These are phyloP conservation scores for Poecilus cupreus DNA, from an alignment of 2,888 invertebrate genomes.

Conservation along the genomic window DNA sequence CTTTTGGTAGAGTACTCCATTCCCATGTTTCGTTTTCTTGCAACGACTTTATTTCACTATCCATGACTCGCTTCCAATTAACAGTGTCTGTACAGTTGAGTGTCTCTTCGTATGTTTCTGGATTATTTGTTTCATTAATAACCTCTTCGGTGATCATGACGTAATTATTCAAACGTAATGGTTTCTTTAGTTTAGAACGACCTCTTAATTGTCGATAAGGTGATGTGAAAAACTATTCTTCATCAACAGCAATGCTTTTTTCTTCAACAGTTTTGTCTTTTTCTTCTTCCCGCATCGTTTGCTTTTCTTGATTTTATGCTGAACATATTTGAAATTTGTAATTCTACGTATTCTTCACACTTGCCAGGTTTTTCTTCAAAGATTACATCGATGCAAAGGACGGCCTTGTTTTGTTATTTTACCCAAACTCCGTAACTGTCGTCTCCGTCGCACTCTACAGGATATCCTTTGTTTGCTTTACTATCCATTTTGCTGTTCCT, in stretches of 20 bases:
- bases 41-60: conserved; percentile 65
- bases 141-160: conserved; percentile 29
- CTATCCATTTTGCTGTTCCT: conserved; percentile 64
- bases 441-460: conserved; percentile 66
- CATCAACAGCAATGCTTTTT: conserved; percentile 57
- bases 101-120: neutral
- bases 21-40: conserved; percentile 66
- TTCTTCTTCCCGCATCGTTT: conserved; percentile 2
- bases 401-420: conserved; percentile 60
- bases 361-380: conserved; percentile 63
- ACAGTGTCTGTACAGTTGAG: conserved; percentile 57
- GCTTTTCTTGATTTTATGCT: neutral
- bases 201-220: neutral
- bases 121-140: too few species aligned
- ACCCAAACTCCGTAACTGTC: conserved; percentile 64
- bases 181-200: conserved; percentile 52
- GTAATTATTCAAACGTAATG: conserved; percentile 50
- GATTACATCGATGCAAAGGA: conserved; percentile 63
- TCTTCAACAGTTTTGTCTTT: too few species aligned
- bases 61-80: conserved; percentile 64
- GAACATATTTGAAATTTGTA: conserved; percentile 19
- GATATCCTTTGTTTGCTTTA: conserved; percentile 64
- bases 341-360: conserved; percentile 53
- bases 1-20: conserved; percentile 63
- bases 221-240: neutral